Base-by-base conservation (phyloP, 1,140 invertebrate species). In the Drosophila eugracilis region DNA sequence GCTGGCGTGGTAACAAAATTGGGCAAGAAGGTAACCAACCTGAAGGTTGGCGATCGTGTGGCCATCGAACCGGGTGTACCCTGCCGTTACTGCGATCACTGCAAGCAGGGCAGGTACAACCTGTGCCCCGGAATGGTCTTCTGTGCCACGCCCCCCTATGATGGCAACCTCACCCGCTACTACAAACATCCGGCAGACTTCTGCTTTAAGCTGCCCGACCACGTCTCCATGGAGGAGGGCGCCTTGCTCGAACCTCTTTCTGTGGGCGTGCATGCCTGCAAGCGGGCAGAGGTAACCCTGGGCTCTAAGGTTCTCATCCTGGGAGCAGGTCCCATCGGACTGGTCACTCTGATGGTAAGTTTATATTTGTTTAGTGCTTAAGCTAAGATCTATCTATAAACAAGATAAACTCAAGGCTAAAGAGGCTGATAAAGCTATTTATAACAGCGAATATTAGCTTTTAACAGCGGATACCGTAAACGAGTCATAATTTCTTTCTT, bases 111-210 rank as follows among this genome's bases (percentile, higher is more conserved):
- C 32, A 92, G 94, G 41, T 99, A 99, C 92, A 98, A 99, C 92
- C 92, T 99, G 12, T 99, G 98, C 78, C 92, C 93, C 0, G 95
- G 97, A 30, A 96, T 99, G 63, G 78, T 93, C 28, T 99, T 98
- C 93, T 97, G 96, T 91, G 97, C 98, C 7, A 98, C 98, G 0
- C 98, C 98, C 6, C 97, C 97, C 1, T 91, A 94, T 48, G 94
- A 99, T 92, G 98, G 98, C 48, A 98, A 96, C 89, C 93, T 99
- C 4, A 93, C 93, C 52, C 93, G 95, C 76, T 99, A 95, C 91
- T 98, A 98, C 91, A 95, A 95, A 44, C 97, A 98, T 85, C 94
- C 96, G 19, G 97, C 97, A 7, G 97, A 98, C 92, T 99, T 98
- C 91, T 98, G 97, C 90, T 97, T 94, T 93, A 98, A 97, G 91